These are phyloP conservation scores for Mustela nigripes DNA, from an alignment of 2,113 vertebrate genomes.

Conservation along the genomic window DNA sequence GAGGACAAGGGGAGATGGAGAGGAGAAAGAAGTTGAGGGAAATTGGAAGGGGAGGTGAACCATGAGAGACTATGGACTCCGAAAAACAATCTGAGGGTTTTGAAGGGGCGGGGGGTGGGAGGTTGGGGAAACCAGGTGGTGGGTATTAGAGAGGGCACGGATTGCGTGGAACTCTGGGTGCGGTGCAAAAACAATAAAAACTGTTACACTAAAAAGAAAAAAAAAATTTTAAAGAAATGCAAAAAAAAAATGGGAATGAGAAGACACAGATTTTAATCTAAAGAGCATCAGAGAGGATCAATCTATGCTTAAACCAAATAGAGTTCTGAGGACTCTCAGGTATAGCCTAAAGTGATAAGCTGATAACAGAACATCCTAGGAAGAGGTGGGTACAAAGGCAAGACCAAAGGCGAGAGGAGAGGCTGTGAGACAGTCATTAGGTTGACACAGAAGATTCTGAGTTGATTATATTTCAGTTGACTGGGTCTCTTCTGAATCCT, in stretches of 20 bases:
- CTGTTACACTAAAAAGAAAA: too few species aligned
- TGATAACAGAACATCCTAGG: background rate
- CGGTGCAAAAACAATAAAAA: too few species aligned
- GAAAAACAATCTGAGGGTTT: too few species aligned
- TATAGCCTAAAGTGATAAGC: background rate
- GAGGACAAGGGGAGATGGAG: too few species aligned
- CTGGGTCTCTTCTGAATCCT: background rate
- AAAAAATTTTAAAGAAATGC: too few species aligned
- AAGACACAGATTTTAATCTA: background rate
- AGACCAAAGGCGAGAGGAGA: background rate
- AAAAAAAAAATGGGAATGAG: background rate
- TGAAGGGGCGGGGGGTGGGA: too few species aligned
- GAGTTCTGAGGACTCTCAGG: background rate
- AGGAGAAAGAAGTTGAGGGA: too few species aligned
- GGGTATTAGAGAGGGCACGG: too few species aligned
- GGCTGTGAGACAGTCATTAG: background rate
- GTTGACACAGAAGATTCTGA: background rate
- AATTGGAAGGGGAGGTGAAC: too few species aligned
- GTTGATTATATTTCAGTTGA: background rate
- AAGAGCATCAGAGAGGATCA: background rate
- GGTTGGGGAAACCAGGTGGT: too few species aligned
- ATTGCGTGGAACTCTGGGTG: too few species aligned
- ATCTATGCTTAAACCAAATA: background rate
- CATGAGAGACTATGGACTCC: too few species aligned
- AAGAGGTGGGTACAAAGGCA: background rate